Base-by-base conservation (phyloP, 2,113 vertebrate genomes). In the Colossoma macropomum region DNA sequence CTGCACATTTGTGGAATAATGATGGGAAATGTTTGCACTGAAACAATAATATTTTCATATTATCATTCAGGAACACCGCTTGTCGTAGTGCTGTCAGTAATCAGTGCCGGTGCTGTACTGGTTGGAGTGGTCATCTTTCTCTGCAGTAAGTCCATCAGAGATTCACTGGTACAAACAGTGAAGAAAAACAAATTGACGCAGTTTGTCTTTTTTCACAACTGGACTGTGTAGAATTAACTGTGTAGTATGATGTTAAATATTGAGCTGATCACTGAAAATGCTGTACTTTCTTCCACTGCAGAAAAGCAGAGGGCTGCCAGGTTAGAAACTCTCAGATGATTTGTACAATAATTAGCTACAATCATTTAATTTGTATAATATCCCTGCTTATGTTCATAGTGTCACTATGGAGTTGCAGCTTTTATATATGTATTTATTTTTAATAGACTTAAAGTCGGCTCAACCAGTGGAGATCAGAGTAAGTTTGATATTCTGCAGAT, bases 391-490 rank as follows among this genome's bases (percentile, higher is more conserved):
- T n/a, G 17, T 17, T 21, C 2, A 21, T 1, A 54, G n/a, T n/a
- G n/a, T n/a, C n/a, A n/a, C n/a, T n/a, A n/a, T n/a, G n/a, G 17
- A 15, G 6, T 17, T 21, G 19, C 17, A 62, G 8, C 2, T 27
- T 62, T 62, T 13, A 12, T 27, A 27, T 25, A 13, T 27, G 59
- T 62, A 27, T 62, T 77, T 70, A 59, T n/a, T 62, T 17, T 34
- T 13, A 54, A 62, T 50, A 85, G 83, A 69, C 2, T 16, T 48
- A 69, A 45, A 38, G 0, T 45, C 7, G 75, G 15, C 4, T 3
- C 41, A 7, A 78, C 62, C 19, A 25, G 4, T 1, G 38, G 1
- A 1, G 72, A 30, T 79, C 82, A 84, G 82, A 83, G 89, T 52
- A 16, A 7, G 23, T 6, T 5, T 56, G 32, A n/a, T n/a, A n/a